Evolutionary conservation across 2,797 vertebrate genomes (phyloP).

Genomic region (Xerus rutilus): DNA sequence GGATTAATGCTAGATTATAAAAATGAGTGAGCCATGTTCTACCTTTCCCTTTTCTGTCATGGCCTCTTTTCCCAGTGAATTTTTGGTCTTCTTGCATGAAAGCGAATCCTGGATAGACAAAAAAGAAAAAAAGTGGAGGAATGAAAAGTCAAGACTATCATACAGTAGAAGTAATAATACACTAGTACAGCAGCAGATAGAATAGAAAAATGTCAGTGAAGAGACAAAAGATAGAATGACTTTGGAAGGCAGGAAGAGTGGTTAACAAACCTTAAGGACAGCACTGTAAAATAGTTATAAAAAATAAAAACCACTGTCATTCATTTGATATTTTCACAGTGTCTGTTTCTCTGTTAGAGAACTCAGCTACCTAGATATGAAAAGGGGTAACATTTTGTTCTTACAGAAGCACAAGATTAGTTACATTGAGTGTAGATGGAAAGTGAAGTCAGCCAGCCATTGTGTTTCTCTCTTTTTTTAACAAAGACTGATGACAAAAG

Average conservation of each 20-base stretch:
- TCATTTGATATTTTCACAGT: not conserved
- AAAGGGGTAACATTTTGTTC: not conserved
- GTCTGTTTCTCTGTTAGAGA: not conserved
- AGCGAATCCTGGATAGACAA: not conserved
- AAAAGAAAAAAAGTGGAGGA: not conserved
- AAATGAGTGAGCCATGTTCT: not conserved
- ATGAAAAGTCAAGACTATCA: not conserved
- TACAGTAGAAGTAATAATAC: not conserved
- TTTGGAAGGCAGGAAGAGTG: not conserved
- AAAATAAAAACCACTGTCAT: not conserved
- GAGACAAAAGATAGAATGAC: not conserved
- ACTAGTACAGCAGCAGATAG: not conserved
- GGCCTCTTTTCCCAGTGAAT: not conserved
- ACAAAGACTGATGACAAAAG: not conserved
- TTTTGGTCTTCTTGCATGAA: conserved; percentile 27
- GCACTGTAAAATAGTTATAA: not conserved
- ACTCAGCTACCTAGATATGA: not conserved
- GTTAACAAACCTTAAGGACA: not conserved
- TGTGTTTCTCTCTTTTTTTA: not conserved
- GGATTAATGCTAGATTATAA: not conserved
- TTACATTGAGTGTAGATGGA: not conserved
- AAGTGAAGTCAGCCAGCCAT: not conserved
- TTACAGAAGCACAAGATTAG: not conserved
- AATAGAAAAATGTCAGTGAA: not conserved
- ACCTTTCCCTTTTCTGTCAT: not conserved